Conservation (phyloP, 1,140 invertebrate genomes). For the Conus betulinus region DNA sequence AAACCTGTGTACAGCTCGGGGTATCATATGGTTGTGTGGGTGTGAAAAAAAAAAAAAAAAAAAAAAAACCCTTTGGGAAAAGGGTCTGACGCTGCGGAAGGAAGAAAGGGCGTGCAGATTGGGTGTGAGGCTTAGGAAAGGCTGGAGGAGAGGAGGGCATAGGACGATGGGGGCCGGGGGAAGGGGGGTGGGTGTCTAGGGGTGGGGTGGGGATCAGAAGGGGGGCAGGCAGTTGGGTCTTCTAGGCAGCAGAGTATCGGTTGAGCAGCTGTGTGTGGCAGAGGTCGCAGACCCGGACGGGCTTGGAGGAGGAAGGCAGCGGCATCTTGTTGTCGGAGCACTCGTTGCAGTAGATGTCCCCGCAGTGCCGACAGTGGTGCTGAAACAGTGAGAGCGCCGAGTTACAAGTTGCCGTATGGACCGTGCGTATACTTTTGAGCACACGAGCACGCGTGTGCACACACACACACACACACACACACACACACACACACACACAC, state of each 20-base stretch:
- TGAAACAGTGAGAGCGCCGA: constrained; percentile 70
- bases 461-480: too few species aligned
- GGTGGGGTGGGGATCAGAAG: too few species aligned
- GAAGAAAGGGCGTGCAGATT: too few species aligned
- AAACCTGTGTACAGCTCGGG: too few species aligned
- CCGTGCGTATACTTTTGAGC: neutral
- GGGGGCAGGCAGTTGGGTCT: neutral
- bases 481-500: too few species aligned
- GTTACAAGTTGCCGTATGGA: neutral
- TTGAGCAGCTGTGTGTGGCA: constrained; percentile 85
- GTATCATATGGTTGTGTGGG: neutral
- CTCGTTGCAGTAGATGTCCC: constrained; percentile 92
- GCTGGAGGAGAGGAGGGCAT: too few species aligned
- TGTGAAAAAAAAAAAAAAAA: neutral
- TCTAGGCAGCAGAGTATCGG: constrained; percentile 64
- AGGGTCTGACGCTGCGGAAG: too few species aligned
- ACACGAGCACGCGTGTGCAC: too few species aligned
- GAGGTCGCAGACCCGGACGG: constrained; percentile 93
- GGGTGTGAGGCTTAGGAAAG: too few species aligned
- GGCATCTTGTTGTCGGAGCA: constrained; percentile 96
- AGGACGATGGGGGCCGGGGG: too few species aligned
- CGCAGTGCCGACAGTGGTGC: constrained; percentile 96
- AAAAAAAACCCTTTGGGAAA: too few species aligned
- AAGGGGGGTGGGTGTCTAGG: neutral
- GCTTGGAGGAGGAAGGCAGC: constrained; percentile 87